A percentile compares a stretch with the other conserved stretches of the same genome.
Evolutionary conservation across 2,888 invertebrate genomes (phyloP).

Genomic region (Petrolisthes cinctipes): DNA sequence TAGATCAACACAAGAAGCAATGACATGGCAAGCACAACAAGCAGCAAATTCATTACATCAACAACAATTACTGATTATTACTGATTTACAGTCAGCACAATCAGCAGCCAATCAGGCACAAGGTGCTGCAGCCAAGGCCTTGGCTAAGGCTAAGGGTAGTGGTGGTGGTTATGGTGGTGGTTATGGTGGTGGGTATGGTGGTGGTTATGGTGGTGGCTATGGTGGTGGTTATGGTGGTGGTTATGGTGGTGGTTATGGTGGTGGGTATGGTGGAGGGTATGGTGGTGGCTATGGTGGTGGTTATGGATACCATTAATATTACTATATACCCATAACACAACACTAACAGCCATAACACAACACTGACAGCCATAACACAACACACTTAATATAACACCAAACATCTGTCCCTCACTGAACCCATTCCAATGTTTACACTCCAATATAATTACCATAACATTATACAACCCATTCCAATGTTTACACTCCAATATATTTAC

Average conservation of each 20-base stretch:
- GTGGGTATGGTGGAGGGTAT: neutral
- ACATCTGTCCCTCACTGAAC: no score
- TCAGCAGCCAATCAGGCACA: slow-evolving; percentile 52
- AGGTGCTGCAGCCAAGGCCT: slow-evolving; percentile 54
- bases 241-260: neutral
- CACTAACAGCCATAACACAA: neutral
- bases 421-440: no score
- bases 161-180: slow-evolving; percentile 46
- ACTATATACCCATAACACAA: no score
- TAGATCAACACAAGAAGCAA: slow-evolving; percentile 38
- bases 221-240: no score
- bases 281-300: slow-evolving; percentile 13
- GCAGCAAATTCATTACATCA: slow-evolving; percentile 50
- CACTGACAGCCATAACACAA: no score
- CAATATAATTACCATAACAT: no score
- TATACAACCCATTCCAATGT: no score
- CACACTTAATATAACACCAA: no score
- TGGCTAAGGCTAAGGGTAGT: slow-evolving; percentile 55
- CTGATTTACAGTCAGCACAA: slow-evolving; percentile 50
- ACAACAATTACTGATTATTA: slow-evolving; percentile 43
- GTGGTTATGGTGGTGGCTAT: slow-evolving; percentile 1
- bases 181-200: slow-evolving; percentile 14
- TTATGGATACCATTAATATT: neutral
- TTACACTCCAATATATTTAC: no score
- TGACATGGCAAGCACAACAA: slow-evolving; percentile 61